These are phyloP conservation scores for Anabas testudineus DNA, from an alignment of 2,797 vertebrate genomes.

Conservation along the genomic window DNA sequence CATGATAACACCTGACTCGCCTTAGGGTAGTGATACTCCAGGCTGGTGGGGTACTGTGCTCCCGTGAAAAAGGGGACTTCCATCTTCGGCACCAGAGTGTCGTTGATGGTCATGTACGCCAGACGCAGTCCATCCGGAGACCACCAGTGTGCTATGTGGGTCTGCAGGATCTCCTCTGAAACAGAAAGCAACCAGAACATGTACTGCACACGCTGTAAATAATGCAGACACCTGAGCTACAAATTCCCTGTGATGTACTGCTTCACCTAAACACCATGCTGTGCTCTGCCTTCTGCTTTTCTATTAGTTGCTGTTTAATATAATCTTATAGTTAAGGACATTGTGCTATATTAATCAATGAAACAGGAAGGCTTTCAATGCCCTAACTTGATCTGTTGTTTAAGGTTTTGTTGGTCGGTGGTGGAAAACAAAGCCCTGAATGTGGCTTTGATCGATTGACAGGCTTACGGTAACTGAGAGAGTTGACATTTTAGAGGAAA, in stretches of 20 bases:
- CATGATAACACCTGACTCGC: slow-evolving; percentile 77
- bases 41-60: slow-evolving; percentile 87
- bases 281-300: background rate
- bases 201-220: background rate
- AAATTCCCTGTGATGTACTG: background rate
- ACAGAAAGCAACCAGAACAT: slow-evolving; percentile 11
- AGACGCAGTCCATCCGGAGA: slow-evolving; percentile 95
- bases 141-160: slow-evolving; percentile 96
- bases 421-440: background rate
- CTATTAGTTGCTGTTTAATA: background rate
- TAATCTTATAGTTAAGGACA: background rate
- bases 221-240: too few relatives aligned
- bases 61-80: slow-evolving; percentile 94
- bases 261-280: background rate
- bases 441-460: background rate
- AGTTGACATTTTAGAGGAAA: background rate
- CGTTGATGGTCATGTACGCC: slow-evolving; percentile 95
- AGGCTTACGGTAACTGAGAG: background rate
- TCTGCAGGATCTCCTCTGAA: slow-evolving; percentile 96
- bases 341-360: background rate
- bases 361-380: background rate
- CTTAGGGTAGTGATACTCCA: slow-evolving; percentile 96
- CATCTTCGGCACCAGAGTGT: slow-evolving; percentile 94
- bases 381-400: background rate
- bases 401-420: background rate